These are phyloP conservation scores for Brachionus asplanchnoidis DNA, from an alignment of 1,140 invertebrate genomes.

Conservation along the genomic window DNA sequence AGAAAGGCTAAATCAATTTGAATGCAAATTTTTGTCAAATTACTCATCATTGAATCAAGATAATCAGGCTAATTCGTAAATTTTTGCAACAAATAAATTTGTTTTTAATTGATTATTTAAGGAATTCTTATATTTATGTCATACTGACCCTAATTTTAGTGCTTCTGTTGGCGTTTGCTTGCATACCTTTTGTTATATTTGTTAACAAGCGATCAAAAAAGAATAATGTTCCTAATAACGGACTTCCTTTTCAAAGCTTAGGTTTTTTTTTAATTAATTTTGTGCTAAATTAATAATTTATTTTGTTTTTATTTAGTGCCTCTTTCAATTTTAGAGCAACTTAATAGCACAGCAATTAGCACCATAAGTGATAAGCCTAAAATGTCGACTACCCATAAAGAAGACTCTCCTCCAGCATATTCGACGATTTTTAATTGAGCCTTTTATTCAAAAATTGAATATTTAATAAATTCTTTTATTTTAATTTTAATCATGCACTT, in stretches of 20 bases:
- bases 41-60: not conserved
- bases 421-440: slow-evolving; percentile 19
- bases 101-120: not conserved
- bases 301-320: not conserved
- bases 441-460: not conserved
- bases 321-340: not conserved
- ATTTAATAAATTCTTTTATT: too few relatives aligned
- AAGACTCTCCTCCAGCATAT: slow-evolving; percentile 22
- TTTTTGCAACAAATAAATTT: not conserved
- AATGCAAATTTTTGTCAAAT: not conserved
- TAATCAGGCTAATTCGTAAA: slow-evolving; percentile 16
- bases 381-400: not conserved
- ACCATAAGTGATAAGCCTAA: not conserved
- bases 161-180: slow-evolving; percentile 20
- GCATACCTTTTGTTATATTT: slow-evolving; percentile 30
- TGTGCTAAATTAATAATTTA: not conserved
- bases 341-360: not conserved
- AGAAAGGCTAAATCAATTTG: slow-evolving; percentile 6
- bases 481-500: too few relatives aligned
- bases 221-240: not conserved
- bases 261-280: not conserved
- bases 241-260: slow-evolving; percentile 17
- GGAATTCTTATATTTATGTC: slow-evolving; percentile 27
- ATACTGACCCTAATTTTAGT: slow-evolving; percentile 24
- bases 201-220: slow-evolving; percentile 29